phyloP scores from a whole-genome alignment of 2,113 vertebrate genomes.

The Sitta europaea region DNA sequence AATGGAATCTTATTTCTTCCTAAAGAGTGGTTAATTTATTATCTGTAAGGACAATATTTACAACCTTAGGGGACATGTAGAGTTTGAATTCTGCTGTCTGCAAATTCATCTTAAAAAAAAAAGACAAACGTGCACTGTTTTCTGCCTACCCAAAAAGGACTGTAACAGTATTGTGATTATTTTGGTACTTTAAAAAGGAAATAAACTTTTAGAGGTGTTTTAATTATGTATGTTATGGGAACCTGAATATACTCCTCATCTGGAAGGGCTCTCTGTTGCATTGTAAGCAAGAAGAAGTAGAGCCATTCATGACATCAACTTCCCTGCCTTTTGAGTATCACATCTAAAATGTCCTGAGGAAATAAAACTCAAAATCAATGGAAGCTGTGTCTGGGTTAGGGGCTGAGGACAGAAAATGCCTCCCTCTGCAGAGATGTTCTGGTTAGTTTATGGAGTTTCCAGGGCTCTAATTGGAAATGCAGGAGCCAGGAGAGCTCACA shows the following conservation, averaged over 20 bases:
- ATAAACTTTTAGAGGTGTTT: not conserved
- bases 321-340: not conserved
- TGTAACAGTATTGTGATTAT: not conserved
- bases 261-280: not conserved
- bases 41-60: not conserved
- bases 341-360: not conserved
- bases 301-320: not conserved
- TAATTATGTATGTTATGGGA: not conserved
- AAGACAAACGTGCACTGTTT: not conserved
- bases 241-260: not conserved
- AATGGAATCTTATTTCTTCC: not conserved
- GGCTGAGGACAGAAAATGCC: not conserved
- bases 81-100: not conserved
- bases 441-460: not conserved
- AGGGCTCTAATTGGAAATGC: not conserved
- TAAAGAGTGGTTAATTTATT: not conserved
- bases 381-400: not conserved
- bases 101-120: not conserved
- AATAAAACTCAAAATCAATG: not conserved
- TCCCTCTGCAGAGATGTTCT: not conserved
- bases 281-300: not conserved
- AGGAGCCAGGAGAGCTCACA: not conserved
- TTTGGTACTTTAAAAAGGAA: not conserved
- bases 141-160: not conserved
- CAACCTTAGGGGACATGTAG: fast-evolving